phyloP scores from a whole-genome alignment of 2,888 invertebrate species.

The Margaritifera margaritifera region DNA sequence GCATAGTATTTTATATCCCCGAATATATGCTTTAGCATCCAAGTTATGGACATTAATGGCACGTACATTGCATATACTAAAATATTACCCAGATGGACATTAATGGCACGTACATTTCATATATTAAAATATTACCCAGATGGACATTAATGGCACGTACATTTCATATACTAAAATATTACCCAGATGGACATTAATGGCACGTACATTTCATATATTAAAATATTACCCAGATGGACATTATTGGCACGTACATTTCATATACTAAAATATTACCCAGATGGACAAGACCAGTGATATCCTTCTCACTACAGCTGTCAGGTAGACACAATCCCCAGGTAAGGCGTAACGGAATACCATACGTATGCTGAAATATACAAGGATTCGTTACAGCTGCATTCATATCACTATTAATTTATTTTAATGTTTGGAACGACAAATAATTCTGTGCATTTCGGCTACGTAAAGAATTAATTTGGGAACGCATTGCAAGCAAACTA shows the following conservation, averaged over 20 bases:
- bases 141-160: too few species aligned
- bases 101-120: neutral
- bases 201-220: neutral
- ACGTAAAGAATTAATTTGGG: too few species aligned
- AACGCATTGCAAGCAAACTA: too few species aligned
- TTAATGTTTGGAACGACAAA: too few species aligned
- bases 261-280: conserved; percentile 39
- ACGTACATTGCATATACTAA: too few species aligned
- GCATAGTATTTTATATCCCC: too few species aligned
- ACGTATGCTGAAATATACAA: conserved; percentile 32
- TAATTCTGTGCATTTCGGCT: too few species aligned
- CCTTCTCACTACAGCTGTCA: conserved; percentile 39
- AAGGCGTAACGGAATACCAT: conserved; percentile 37
- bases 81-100: too few species aligned
- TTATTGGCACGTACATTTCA: neutral
- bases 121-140: conserved; percentile 38
- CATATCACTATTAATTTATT: too few species aligned
- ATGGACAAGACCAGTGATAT: conserved; percentile 43
- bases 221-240: conserved; percentile 38
- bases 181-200: conserved; percentile 32
- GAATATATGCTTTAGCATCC: too few species aligned
- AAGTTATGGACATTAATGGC: too few species aligned
- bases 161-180: conserved; percentile 7
- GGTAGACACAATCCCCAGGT: conserved; percentile 59
- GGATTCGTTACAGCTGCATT: neutral